Base-by-base conservation (phyloP, 2,888 invertebrate species). In the Hirtodrosophila duncani region DNA sequence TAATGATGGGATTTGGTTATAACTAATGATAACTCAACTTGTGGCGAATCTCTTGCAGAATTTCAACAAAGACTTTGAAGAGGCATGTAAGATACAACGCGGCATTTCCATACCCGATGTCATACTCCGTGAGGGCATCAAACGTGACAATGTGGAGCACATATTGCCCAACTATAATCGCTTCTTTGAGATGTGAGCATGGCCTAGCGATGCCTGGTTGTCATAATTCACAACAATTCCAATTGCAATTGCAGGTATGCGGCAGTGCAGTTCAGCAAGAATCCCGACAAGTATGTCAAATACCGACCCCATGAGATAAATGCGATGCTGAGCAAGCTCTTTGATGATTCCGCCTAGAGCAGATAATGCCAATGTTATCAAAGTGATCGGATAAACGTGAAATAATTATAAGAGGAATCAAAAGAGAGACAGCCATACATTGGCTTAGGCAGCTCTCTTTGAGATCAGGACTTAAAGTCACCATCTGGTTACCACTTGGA, bases 21-120 rank as follows among this genome's bases (percentile, higher is more conserved):
- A 4, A 11, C 10, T 27, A 9, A 1, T 6, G 18, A 18, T 10
- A 5, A 10, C 14, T 1, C 11, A 7, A 2, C 2, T 9, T 20
- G n/a, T n/a, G 1, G 1, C 6, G 3, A 9, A 3, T 1, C 1
- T 14, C n/a, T 9, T 1, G 20, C 83, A 97, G 96, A 93, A 94
- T 37, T 98, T 98, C 87, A 98, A 98, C 87, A 96, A 96, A 84
- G 98, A 98, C 87, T 92, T 98, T 84, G 98, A 98, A 82, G 97
- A 98, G 77, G 91, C 93, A 8, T 91, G 92, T 1, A 92, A 93
- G 67, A 90, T 91, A 18, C 98, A 98, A 88, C 91, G 95, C 56
- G 92, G 93, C 21, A 98, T 97, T 88, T 94, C 96, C 38, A 95
- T 98, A 78, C 98, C 98, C 0, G 98, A 98, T 88, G 90, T 93